These are phyloP conservation scores for Antennarius striatus DNA, from an alignment of 2,113 vertebrate species.

Conservation along the genomic window DNA sequence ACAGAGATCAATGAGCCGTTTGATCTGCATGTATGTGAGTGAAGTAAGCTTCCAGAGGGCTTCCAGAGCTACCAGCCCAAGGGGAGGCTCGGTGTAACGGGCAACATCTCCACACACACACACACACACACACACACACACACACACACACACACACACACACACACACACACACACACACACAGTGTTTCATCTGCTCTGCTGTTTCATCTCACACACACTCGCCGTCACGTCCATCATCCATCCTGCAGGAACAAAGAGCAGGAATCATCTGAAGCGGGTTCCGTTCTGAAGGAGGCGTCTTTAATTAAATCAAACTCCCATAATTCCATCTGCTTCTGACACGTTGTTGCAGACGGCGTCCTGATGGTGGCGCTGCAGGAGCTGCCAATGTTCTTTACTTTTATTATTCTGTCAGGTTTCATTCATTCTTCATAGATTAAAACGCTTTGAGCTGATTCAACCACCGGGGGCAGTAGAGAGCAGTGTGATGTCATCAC, in stretches of 20 bases:
- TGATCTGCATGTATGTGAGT: conserved; percentile 72
- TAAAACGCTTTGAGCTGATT: too few relatives aligned
- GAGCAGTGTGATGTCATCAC: too few relatives aligned
- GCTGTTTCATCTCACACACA: conserved; percentile 53
- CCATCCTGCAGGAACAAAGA: conserved; percentile 53
- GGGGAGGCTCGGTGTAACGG: conserved; percentile 54
- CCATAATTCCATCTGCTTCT: too few relatives aligned
- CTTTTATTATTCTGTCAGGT: too few relatives aligned
- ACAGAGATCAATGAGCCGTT: conserved; percentile 70
- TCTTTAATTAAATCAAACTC: conserved; percentile 2
- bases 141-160: background rate
- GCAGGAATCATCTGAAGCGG: conserved; percentile 27
- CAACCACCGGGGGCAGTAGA: too few relatives aligned
- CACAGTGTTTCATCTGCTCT: conserved; percentile 52
- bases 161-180: conserved; percentile 18
- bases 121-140: background rate
- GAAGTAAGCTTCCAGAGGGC: conserved; percentile 67
- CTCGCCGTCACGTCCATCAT: conserved; percentile 55
- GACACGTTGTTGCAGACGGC: too few relatives aligned
- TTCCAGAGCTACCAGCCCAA: conserved; percentile 66
- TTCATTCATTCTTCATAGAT: too few relatives aligned
- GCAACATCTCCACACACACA: conserved; percentile 39
- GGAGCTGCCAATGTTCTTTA: too few relatives aligned
- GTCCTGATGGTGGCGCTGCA: background rate
- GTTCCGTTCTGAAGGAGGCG: conserved; percentile 9